Conservation (phyloP, 2,888 invertebrate genomes). For the Quadriops clusia region DNA sequence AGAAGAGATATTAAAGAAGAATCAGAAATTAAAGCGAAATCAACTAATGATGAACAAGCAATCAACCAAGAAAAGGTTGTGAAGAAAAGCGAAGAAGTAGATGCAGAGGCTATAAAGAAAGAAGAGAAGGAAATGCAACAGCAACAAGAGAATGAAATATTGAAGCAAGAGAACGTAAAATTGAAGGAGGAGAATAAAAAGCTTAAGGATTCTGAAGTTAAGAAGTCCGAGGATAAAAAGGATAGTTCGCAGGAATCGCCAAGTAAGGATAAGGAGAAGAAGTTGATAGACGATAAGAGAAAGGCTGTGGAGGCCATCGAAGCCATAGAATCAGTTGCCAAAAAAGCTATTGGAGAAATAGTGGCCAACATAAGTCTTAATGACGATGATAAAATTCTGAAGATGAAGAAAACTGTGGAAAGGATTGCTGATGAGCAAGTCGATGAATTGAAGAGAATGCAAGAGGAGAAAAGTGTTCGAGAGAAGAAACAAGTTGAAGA, state of each 20-base stretch:
- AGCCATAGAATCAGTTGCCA: constrained; percentile 29
- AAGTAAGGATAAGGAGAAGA: constrained; percentile 30
- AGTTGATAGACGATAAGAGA: constrained; percentile 26
- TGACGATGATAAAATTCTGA: constrained; percentile 12
- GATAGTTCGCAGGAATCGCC: constrained; percentile 36
- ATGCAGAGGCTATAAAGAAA: constrained; percentile 36
- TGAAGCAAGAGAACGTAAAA: constrained; percentile 12
- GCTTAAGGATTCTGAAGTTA: constrained; percentile 14
- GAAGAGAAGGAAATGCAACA: constrained; percentile 36
- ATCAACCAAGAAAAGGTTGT: constrained; percentile 22
- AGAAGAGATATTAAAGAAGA: constrained; percentile 5
- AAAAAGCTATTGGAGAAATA: constrained; percentile 28
- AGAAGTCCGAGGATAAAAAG: constrained; percentile 32
- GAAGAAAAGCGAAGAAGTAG: constrained; percentile 37
- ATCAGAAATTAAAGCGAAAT: constrained; percentile 4
- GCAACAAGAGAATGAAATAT: constrained; percentile 26
- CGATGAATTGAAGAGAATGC: constrained; percentile 4
- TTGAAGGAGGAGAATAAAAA: no score
- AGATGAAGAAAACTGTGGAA: constrained; percentile 7
- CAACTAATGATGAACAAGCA: constrained; percentile 5
- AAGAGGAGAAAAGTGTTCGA: neutral
- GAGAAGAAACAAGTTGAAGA: neutral
- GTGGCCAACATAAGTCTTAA: constrained; percentile 26
- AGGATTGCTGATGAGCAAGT: constrained; percentile 9
- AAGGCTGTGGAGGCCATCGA: constrained; percentile 32